Evolutionary conservation across 2,888 invertebrate species (phyloP).

Genomic region (Rosalia funebris): DNA sequence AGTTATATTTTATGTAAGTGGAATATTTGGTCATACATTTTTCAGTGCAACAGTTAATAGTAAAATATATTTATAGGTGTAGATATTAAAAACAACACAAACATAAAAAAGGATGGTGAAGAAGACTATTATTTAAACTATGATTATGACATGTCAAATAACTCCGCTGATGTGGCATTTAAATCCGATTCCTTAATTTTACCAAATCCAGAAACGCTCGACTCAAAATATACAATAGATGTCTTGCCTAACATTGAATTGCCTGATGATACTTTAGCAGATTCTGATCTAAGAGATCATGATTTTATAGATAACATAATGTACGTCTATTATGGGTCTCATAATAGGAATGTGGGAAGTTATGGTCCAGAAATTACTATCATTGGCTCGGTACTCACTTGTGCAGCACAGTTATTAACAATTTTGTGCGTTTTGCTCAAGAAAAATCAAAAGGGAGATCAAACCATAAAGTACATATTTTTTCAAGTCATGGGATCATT

Average conservation of each 20-base stretch:
- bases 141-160: constrained; percentile 60
- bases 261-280: constrained; percentile 73
- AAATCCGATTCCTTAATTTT: constrained; percentile 59
- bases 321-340: constrained; percentile 75
- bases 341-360: constrained; percentile 66
- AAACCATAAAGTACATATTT: constrained; percentile 67
- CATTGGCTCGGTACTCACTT: constrained; percentile 65
- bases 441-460: constrained; percentile 57
- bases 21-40: neutral
- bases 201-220: constrained; percentile 59
- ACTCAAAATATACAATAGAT: constrained; percentile 60
- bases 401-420: constrained; percentile 66
- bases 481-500: constrained; percentile 73
- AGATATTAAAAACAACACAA: constrained; percentile 35
- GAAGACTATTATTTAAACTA: constrained; percentile 62
- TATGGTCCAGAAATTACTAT: constrained; percentile 66
- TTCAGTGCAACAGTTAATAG: neutral
- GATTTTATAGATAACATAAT: constrained; percentile 79
- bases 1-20: constrained; percentile 35
- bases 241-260: constrained; percentile 67
- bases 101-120: constrained; percentile 51
- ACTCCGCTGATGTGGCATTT: constrained; percentile 49
- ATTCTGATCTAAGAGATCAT: constrained; percentile 74
- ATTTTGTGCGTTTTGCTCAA: constrained; percentile 63
- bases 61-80: constrained; percentile 4